phyloP scores from a whole-genome alignment of 2,888 invertebrate species.

The Drymonia ruficornis region DNA sequence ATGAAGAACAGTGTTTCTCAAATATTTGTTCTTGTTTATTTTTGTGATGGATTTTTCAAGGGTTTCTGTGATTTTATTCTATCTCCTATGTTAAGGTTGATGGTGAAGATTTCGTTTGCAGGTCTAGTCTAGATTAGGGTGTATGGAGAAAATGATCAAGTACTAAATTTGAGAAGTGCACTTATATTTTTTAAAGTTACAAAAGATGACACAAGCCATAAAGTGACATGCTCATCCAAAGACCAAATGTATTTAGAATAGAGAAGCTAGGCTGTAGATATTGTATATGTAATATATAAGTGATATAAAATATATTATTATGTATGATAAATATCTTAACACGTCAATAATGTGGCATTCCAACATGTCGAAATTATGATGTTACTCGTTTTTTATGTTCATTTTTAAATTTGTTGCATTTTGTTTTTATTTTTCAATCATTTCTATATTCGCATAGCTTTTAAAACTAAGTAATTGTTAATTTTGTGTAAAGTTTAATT shows the following conservation, averaged over 20 bases:
- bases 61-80: slow-evolving; percentile 71
- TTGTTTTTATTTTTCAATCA: slow-evolving; percentile 39
- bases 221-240: slow-evolving; percentile 82
- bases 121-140: slow-evolving; percentile 79
- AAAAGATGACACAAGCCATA: slow-evolving; percentile 79
- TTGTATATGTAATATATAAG: slow-evolving; percentile 67
- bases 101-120: slow-evolving; percentile 59
- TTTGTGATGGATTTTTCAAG: slow-evolving; percentile 55
- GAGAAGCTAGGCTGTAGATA: slow-evolving; percentile 75
- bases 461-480: slow-evolving; percentile 58
- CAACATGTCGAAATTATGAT: slow-evolving; percentile 52
- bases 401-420: slow-evolving; percentile 50
- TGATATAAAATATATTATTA: slow-evolving; percentile 52
- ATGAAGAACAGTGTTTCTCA: slow-evolving; percentile 82
- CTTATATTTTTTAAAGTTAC: slow-evolving; percentile 78
- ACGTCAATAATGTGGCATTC: slow-evolving; percentile 62
- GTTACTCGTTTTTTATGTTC: slow-evolving; percentile 39
- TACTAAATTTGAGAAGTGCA: slow-evolving; percentile 79
- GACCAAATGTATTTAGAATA: slow-evolving; percentile 82
- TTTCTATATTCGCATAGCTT: slow-evolving; percentile 46
- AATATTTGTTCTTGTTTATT: slow-evolving; percentile 61
- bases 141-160: slow-evolving; percentile 61
- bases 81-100: slow-evolving; percentile 55
- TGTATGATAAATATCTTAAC: slow-evolving; percentile 51
- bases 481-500: slow-evolving; percentile 67